phyloP scores from a whole-genome alignment of 2,797 vertebrate genomes.

The Galaxias olidus region DNA sequence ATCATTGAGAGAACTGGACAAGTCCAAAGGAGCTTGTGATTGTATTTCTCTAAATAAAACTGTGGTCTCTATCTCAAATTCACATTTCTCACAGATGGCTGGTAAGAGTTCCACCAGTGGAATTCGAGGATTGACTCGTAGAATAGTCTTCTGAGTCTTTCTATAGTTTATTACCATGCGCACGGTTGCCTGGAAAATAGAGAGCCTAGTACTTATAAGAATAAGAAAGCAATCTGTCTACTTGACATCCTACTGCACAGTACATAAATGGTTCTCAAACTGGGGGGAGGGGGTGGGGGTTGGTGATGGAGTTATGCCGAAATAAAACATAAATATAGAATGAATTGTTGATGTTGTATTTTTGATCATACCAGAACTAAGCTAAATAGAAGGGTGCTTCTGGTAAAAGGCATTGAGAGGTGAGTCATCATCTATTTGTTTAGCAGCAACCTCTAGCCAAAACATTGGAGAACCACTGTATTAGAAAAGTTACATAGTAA shows the following conservation, averaged over 20 bases:
- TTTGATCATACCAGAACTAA: no score
- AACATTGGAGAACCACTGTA: no score
- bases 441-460: no score
- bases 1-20: slow-evolving; percentile 88
- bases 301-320: no score
- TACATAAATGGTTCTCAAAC: no score
- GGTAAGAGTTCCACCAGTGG: slow-evolving; percentile 83
- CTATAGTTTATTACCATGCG: slow-evolving; percentile 96
- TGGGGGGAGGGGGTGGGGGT: no score
- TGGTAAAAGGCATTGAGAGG: no score
- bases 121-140: slow-evolving; percentile 88
- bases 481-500: no score
- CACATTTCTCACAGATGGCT: slow-evolving; percentile 93
- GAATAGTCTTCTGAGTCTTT: slow-evolving; percentile 92
- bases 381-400: no score
- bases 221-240: not conserved
- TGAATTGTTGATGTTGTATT: not conserved
- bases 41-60: slow-evolving; percentile 83
- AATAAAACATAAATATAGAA: not conserved
- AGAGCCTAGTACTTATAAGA: slow-evolving; percentile 6
- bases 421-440: no score
- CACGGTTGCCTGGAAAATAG: slow-evolving; percentile 85
- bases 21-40: slow-evolving; percentile 83
- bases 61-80: slow-evolving; percentile 85
- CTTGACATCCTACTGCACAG: no score